Evolutionary conservation across 2,888 invertebrate species (phyloP).

Genomic region (Himalopsyche tibetana): DNA sequence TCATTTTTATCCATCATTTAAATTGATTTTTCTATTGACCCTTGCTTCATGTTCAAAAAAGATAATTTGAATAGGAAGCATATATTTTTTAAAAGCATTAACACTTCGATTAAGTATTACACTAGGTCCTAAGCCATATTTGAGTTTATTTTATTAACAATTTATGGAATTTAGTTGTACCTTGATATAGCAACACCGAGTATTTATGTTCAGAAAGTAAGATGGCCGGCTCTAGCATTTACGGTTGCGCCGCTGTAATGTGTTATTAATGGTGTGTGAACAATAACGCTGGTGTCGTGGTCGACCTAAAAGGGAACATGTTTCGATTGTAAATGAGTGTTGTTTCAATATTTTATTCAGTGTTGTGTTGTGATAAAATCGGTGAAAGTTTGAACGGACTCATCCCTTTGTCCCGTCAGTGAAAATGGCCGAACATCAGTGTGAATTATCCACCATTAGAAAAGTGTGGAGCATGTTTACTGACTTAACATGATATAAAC

Average conservation of each 20-base stretch:
- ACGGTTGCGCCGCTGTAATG: slow-evolving; percentile 55
- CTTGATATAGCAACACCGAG: slow-evolving; percentile 50
- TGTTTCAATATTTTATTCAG: slow-evolving; percentile 52
- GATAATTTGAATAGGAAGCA: no score
- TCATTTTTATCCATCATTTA: no score
- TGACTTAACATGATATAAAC: slow-evolving; percentile 54
- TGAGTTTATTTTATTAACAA: background rate
- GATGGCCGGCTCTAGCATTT: slow-evolving; percentile 61
- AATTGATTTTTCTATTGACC: no score
- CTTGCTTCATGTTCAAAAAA: no score
- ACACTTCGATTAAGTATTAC: no score
- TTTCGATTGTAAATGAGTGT: slow-evolving; percentile 48
- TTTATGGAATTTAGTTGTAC: background rate
- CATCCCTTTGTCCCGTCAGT: slow-evolving; percentile 59
- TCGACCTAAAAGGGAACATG: slow-evolving; percentile 55
- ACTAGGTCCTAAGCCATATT: no score
- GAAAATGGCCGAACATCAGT: slow-evolving; percentile 60
- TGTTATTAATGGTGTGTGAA: slow-evolving; percentile 59
- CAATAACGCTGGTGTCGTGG: slow-evolving; percentile 54
- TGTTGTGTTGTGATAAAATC: slow-evolving; percentile 58
- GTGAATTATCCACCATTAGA: slow-evolving; percentile 56
- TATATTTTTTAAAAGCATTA: no score
- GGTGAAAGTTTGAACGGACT: slow-evolving; percentile 58
- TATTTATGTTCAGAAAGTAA: slow-evolving; percentile 63
- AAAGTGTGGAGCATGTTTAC: slow-evolving; percentile 57